These are phyloP conservation scores for Mesocentrotus franciscanus DNA, from an alignment of 53 echinoderm and acorn worm genomes.

Conservation along the genomic window DNA sequence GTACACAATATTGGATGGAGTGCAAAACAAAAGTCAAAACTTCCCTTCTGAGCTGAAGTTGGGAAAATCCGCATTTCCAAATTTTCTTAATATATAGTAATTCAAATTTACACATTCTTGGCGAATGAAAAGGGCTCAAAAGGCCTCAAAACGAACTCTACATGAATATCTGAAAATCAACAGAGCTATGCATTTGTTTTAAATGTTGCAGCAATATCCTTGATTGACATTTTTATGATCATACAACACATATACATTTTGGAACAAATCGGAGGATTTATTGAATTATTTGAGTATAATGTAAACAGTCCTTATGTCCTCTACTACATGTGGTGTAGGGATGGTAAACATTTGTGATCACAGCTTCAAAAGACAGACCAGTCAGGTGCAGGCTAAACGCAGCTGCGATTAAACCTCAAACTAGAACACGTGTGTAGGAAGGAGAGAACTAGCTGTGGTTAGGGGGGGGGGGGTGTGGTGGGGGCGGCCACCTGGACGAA, in stretches of 20 bases:
- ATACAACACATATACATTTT: neutral
- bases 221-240: neutral
- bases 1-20: too few relatives aligned
- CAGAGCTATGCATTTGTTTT: neutral
- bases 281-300: neutral
- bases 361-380: neutral
- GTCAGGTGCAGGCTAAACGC: constrained; percentile 32
- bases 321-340: neutral
- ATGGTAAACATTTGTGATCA: neutral
- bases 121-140: neutral
- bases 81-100: too few relatives aligned
- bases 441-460: neutral
- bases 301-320: neutral
- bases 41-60: too few relatives aligned
- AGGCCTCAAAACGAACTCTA: neutral
- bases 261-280: neutral
- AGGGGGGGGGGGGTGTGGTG: neutral
- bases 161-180: neutral
- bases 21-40: too few relatives aligned
- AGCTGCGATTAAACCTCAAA: constrained; percentile 25
- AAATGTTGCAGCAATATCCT: neutral
- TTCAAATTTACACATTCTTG: neutral
- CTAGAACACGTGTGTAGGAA: constrained; percentile 15
- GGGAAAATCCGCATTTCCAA: too few relatives aligned
- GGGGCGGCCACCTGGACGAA: neutral